Conservation (phyloP, 2,888 invertebrate genomes). For the Drosophila neutralis region DNA sequence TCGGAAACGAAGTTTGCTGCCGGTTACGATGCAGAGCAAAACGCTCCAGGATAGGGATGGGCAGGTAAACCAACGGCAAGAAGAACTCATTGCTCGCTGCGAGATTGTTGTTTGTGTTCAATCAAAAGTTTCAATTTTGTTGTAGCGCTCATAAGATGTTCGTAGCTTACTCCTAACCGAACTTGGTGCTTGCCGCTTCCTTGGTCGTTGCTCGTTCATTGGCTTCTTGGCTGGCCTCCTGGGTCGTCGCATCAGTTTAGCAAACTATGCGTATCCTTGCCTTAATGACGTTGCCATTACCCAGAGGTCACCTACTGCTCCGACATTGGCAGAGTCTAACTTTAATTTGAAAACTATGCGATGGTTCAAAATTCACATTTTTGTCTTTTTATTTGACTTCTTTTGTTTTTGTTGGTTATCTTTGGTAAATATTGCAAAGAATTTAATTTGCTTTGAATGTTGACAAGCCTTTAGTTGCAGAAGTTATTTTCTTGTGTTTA, state of each 20-base stretch:
- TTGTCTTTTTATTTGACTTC: conserved; percentile 45
- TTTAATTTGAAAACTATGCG: conserved; percentile 72
- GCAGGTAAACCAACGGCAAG: conserved; percentile 41
- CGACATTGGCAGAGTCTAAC: conserved; percentile 34
- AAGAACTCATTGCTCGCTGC: conserved; percentile 40
- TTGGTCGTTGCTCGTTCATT: conserved; percentile 7
- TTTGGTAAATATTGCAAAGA: conserved; percentile 50
- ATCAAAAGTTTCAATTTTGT: conserved; percentile 78
- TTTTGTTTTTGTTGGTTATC: conserved; percentile 8
- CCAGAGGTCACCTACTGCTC: conserved; percentile 12
- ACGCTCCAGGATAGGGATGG: conserved; percentile 9
- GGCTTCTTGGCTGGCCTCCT: conserved; percentile 40
- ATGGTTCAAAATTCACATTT: conserved; percentile 27
- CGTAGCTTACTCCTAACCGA: conserved; percentile 1
- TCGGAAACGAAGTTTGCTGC: conserved; percentile 67
- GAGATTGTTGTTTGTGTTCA: conserved; percentile 77
- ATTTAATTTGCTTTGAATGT: conserved; percentile 73
- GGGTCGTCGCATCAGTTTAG: conserved; percentile 41
- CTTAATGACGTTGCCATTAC: conserved; percentile 64
- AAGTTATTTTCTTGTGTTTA: conserved; percentile 35
- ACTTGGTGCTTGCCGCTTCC: conserved; percentile 23
- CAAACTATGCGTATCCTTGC: conserved; percentile 67
- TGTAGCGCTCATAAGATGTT: conserved; percentile 58
- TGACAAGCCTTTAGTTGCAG: conserved; percentile 26
- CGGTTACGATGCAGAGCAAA: conserved; percentile 15